Evolutionary conservation across 2,888 invertebrate genomes (phyloP), one percentile per base, ranked within the genome.

Genomic region (Herminia tarsipennalis): DNA sequence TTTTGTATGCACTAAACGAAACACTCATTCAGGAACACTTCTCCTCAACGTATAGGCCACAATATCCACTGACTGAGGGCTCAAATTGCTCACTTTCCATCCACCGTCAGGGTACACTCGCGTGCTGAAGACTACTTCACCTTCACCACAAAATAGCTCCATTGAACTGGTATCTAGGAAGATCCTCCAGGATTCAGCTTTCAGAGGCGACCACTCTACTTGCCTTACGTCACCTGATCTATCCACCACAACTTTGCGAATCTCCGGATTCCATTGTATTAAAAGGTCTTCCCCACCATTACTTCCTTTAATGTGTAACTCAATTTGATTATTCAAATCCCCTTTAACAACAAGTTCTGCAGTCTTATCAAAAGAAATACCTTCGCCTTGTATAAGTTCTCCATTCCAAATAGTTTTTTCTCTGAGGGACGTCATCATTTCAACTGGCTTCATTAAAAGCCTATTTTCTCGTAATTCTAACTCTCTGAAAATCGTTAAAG

Each of bases 61-160:
- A 3, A 83, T 53, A 1, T 66, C 49, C n/a, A 89, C 29, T 0
- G 59, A 30, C 51, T 86, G 85, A 2, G 70, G 57, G 24, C 87
- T 83, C 5, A 73, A 37, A 75, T 86, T 91, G 0, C 68, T 83
- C 0, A 91, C 49, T 9, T 51, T 67, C 88, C 89, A 89, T 3
- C 74, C 76, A 4, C 88, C 88, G 2, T 81, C 73, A 18, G 88
- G 85, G 38, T 71, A 88, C 1, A 83, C 75, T 36, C 91, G 74
- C n/a, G 73, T 78, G 48, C 90, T 91, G 57, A 91, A 88, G 0
- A 90, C 89, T 1, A 85, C 88, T 42, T 90, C 91, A 0, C 91
- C 91, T 52, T 87, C 85, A 0, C 91, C 90, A 34, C 90, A 90
- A 67, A 91, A 91, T 27, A 89, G 49, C 52, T 91, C 91, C 40